These are phyloP conservation scores for Artemia franciscana DNA, from an alignment of 1,140 invertebrate genomes.

Conservation along the genomic window DNA sequence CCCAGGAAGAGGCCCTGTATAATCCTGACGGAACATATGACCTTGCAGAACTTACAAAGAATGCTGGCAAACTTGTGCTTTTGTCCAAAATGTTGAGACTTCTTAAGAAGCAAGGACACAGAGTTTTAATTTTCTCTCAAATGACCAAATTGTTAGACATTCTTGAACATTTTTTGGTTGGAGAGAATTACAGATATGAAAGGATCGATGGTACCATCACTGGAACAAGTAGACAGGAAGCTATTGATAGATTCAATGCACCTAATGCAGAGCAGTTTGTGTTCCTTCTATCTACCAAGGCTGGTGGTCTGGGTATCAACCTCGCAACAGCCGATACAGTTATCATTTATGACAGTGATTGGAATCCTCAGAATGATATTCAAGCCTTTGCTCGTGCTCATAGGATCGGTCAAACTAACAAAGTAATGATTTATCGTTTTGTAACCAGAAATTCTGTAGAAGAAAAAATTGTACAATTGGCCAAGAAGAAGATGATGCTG, in stretches of 20 bases:
- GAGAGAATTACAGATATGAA: conserved; percentile 90
- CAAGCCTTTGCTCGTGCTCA: conserved; percentile 89
- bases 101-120: conserved; percentile 73
- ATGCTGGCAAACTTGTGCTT: conserved; percentile 84
- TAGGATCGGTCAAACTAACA: conserved; percentile 93
- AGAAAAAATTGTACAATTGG: conserved; percentile 92
- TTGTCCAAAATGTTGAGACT: conserved; percentile 83
- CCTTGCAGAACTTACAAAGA: conserved; percentile 70
- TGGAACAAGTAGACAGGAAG: conserved; percentile 79
- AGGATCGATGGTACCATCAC: conserved; percentile 97
- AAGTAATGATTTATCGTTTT: conserved; percentile 74
- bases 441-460: conserved; percentile 90
- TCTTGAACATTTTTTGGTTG: conserved; percentile 92
- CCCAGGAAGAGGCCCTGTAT: conserved; percentile 70
- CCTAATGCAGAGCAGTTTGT: conserved; percentile 79
- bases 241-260: conserved; percentile 65
- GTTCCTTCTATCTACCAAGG: conserved; percentile 83
- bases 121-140: conserved; percentile 97
- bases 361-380: conserved; percentile 98
- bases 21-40: conserved; percentile 87
- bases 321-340: conserved; percentile 97
- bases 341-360: conserved; percentile 97
- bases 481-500: conserved; percentile 96
- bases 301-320: conserved; percentile 92
- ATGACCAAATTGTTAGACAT: conserved; percentile 99